These are phyloP conservation scores for Stichodactyla helianthus DNA, from an alignment of 64 coral and sea anemone species.

Conservation along the genomic window DNA sequence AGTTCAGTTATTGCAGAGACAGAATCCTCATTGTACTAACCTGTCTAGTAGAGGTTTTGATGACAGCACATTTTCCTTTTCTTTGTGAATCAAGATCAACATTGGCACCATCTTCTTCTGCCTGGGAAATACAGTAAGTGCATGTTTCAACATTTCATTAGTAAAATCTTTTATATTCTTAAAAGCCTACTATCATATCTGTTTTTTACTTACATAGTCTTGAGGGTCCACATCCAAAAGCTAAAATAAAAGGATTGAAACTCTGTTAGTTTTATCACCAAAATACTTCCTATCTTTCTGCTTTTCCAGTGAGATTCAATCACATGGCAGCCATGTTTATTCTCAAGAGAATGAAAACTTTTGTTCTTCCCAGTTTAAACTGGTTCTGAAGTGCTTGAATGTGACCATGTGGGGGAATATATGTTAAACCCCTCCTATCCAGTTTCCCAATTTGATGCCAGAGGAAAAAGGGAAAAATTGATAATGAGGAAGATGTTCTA, in stretches of 20 bases:
- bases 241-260: conserved; percentile 29
- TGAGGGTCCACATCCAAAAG: conserved; percentile 95
- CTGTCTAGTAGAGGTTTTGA: conserved; percentile 99
- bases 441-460: too few relatives aligned
- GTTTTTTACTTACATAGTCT: conserved; percentile 73
- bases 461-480: not conserved
- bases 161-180: too few relatives aligned
- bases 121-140: conserved; percentile 41
- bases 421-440: too few relatives aligned
- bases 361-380: too few relatives aligned
- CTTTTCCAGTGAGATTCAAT: too few relatives aligned
- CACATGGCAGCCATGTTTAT: too few relatives aligned
- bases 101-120: conserved; percentile 98
- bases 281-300: not conserved
- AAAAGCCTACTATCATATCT: too few relatives aligned
- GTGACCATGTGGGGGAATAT: too few relatives aligned
- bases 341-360: too few relatives aligned
- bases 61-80: conserved; percentile 99
- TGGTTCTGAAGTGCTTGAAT: too few relatives aligned
- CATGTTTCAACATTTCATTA: too few relatives aligned
- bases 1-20: not conserved
- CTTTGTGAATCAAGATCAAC: conserved; percentile 98
- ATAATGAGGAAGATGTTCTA: not conserved
- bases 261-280: not conserved
- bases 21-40: not conserved